These are phyloP conservation scores for Pseudocheirus occidentalis DNA, from an alignment of 2,797 vertebrate species.

Conservation along the genomic window DNA sequence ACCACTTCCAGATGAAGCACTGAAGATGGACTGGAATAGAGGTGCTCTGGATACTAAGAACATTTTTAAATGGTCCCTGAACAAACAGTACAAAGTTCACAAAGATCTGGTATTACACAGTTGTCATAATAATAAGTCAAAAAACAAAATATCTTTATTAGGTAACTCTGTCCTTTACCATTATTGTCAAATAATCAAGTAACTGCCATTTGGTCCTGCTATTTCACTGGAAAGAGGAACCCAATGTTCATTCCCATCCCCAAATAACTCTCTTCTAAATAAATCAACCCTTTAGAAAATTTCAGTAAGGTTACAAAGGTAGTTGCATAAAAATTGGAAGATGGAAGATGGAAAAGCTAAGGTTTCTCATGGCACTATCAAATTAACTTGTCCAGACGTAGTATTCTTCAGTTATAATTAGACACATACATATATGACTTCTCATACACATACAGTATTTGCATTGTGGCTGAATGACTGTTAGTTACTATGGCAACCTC, in stretches of 20 bases:
- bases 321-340: not conserved
- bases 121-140: not conserved
- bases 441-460: constrained; percentile 21
- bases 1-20: not conserved
- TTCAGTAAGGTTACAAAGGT: not conserved
- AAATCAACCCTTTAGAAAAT: not conserved
- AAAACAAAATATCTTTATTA: not conserved
- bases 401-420: not conserved
- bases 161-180: not conserved
- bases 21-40: not conserved
- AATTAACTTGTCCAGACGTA: not conserved
- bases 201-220: not conserved
- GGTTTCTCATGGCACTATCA: not conserved
- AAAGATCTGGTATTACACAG: not conserved
- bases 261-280: not conserved
- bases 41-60: not conserved
- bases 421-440: not conserved
- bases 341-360: not conserved
- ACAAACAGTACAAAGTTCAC: not conserved
- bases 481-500: constrained; percentile 70
- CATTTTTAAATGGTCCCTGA: not conserved
- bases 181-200: not conserved
- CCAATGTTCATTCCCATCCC: not conserved
- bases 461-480: constrained; percentile 46
- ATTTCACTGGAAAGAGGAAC: not conserved